Base-by-base conservation (phyloP, 2,888 invertebrate species). In the Drosophila phalerata region DNA sequence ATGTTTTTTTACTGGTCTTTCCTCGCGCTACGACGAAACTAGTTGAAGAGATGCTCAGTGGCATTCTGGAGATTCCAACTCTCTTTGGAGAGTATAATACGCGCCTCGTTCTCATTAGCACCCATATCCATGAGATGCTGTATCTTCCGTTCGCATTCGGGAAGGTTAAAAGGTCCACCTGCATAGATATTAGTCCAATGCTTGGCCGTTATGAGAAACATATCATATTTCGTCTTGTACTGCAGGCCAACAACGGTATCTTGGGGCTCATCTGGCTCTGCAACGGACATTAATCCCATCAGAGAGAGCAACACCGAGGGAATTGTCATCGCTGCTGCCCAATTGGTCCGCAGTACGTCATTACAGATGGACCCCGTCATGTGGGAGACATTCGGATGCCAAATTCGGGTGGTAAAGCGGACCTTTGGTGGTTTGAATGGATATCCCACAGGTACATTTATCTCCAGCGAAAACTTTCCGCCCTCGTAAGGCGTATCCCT, bases 311-410 rank as follows among this genome's bases (percentile, higher is more conserved):
- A 93, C 28, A 99, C 98, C 30, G 99, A 99, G 73, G 99, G 95
- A 70, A 99, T 93, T 0, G 99, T 99, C 96, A 99, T 97, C 6
- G 99, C 99, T 51, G 99, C 99, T 71, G 99, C 99, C 99, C 98
- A 98, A 93, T 98, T 97, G 92, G 98, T 97, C 94, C 99, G 99
- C 66, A 99, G 94, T 90, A 99, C 99, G 93, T 99, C 99, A 93
- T 99, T 94, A 93, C 99, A 99, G 90, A 99, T 99, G 52, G 98
- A 98, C 65, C 97, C 98, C 0, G 99, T 99, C 13, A 98, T 98
- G n/a, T 98, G 98, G 56, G 98, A 99, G 90, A 99, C 98, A 93
- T 99, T 99, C 56, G 99, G 99, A 93, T 99, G 99, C 99, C 99
- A 99, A 92, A 99, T 98, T 94, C 97, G 98, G 70, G 99, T 99